Conservation (phyloP, 92 coral and sea anemone species). For the Montipora capitata region DNA sequence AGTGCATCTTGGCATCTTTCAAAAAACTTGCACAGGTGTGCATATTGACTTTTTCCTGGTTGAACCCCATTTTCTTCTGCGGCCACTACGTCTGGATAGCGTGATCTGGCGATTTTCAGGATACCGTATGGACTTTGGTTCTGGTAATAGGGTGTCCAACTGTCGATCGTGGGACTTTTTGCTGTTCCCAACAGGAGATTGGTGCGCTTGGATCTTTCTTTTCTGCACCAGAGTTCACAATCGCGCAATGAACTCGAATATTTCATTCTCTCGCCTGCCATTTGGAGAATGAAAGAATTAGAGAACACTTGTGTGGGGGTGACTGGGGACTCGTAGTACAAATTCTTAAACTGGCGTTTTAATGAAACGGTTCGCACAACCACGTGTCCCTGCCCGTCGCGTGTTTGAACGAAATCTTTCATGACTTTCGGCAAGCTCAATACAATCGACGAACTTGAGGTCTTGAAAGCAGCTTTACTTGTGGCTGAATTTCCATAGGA, state of each 20-base stretch:
- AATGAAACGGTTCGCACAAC: conserved; percentile 63
- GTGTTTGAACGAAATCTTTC: conserved; percentile 62
- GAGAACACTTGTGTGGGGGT: conserved; percentile 62
- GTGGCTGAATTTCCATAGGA: conserved; percentile 9
- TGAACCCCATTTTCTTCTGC: conserved; percentile 6
- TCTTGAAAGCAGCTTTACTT: conserved; percentile 29
- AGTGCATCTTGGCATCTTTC: conserved; percentile 45
- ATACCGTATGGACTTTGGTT: conserved; percentile 30
- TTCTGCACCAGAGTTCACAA: conserved; percentile 72
- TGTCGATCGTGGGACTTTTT: conserved; percentile 48
- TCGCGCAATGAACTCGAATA: conserved; percentile 51
- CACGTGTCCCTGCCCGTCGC: conserved; percentile 74
- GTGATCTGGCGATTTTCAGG: conserved; percentile 22
- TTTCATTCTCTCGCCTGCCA: conserved; percentile 69
- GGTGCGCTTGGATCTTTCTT: conserved; percentile 41
- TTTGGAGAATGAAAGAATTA: conserved; percentile 65
- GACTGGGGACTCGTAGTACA: conserved; percentile 68
- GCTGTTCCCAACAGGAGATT: conserved; percentile 41
- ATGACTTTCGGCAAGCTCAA: no score
- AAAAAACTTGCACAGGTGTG: conserved; percentile 37
- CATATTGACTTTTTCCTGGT: conserved; percentile 37
- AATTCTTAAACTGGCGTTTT: conserved; percentile 60
- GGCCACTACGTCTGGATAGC: conserved; percentile 12
- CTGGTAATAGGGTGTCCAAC: conserved; percentile 37
- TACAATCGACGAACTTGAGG: conserved; percentile 63